Base-by-base conservation (phyloP, 2,888 invertebrate species). In the Falcaria lacertinaria region DNA sequence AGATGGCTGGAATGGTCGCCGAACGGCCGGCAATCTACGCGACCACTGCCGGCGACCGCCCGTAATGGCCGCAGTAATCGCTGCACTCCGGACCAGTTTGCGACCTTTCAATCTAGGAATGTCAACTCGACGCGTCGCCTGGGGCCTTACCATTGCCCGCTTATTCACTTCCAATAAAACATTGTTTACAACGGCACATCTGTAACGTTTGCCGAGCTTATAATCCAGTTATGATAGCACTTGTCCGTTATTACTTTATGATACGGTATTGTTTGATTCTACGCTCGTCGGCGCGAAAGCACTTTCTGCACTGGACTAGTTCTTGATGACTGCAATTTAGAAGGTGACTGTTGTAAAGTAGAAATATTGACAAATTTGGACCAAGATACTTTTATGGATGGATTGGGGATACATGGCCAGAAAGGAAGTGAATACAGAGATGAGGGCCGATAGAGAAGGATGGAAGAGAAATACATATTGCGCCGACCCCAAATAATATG, bases 41-140 rank as follows among this genome's bases (percentile, higher is more conserved):
- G 62, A 72, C 71, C 74, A 69, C 78, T 66, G 73, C 69, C 68
- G 65, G 64, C 69, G 63, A 69, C 64, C 69, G 32, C 42, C 54
- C 42, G 60, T 74, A 74, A 74, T 74, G 57, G 62, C 52, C 54
- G 61, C 51, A 59, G 68, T 74, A 77, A 77, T 70, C 59, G 52
- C 28, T 28, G 11, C 11, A 11, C 11, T 2, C 53, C 51, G 64
- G 53, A 71, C 74, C 64, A 74, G 73, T 74, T 73, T 66, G 69
- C 74, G 74, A 74, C 73, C 73, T 74, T 74, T 73, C 70, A 67
- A 71, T 71, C 68, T 64, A 64, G 64, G 69, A 71, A 73, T 73
- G 74, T 73, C 73, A 73, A 69, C 72, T 69, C 57, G 52, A 45
- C 44, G 48, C 48, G 16, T 35, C 38, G 33, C 62, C 57, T 57